phyloP scores from a whole-genome alignment of 2,797 vertebrate genomes.

The Eulemur albifrons region DNA sequence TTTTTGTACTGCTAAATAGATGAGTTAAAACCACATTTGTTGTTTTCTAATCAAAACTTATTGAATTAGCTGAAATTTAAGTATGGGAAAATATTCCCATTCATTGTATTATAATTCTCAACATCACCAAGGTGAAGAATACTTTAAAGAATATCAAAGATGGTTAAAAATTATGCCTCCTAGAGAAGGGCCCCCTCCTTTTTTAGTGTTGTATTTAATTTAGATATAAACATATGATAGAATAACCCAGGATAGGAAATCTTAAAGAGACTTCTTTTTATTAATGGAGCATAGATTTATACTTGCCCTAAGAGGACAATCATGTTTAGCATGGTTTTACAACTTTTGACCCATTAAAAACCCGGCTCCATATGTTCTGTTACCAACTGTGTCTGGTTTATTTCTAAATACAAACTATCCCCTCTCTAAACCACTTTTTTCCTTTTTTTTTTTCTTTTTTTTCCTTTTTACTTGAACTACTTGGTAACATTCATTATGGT shows the following conservation, averaged over 20 bases:
- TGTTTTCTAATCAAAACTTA: neutral
- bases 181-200: neutral
- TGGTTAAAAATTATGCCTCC: neutral
- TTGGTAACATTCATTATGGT: neutral
- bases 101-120: neutral
- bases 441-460: no score
- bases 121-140: neutral
- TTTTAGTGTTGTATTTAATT: neutral
- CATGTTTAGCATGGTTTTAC: neutral
- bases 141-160: neutral
- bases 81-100: neutral
- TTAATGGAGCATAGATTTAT: neutral
- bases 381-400: neutral
- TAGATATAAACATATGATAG: neutral
- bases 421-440: neutral
- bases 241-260: neutral
- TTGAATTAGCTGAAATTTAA: conserved; percentile 3
- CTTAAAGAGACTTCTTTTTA: neutral
- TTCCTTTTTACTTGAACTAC: neutral
- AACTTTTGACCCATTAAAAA: neutral
- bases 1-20: neutral
- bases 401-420: neutral
- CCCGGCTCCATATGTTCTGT: neutral
- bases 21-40: conserved; percentile 3
- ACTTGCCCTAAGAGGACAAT: neutral